Conservation (phyloP, 2,113 vertebrate genomes). For the Asarcornis scutulata region DNA sequence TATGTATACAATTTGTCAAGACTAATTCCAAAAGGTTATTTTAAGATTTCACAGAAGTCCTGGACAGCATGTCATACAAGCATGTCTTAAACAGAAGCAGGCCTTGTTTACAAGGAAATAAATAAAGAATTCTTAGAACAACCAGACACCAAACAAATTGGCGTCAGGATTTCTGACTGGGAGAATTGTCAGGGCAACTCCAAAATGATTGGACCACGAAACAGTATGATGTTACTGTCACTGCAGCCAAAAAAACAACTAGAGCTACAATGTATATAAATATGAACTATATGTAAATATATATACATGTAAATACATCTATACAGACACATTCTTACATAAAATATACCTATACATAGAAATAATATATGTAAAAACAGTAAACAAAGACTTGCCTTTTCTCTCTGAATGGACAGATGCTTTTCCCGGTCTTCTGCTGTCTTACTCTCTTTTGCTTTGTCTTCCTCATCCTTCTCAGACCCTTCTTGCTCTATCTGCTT, state of each 20-base stretch:
- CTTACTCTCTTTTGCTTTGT: slow-evolving; percentile 75
- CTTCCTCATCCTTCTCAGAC: slow-evolving; percentile 70
- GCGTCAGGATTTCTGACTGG: neutral
- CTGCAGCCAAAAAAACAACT: neutral
- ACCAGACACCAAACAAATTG: neutral
- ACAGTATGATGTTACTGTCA: neutral
- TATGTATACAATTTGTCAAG: neutral
- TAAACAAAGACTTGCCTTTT: slow-evolving; percentile 83
- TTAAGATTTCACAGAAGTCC: slow-evolving; percentile 45
- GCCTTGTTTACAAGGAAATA: neutral
- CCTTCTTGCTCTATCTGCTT: slow-evolving; percentile 66
- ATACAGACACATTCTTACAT: neutral
- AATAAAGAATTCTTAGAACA: neutral
- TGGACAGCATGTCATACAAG: neutral
- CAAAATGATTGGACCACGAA: neutral
- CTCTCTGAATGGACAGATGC: slow-evolving; percentile 86
- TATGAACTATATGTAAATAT: neutral
- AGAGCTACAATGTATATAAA: neutral
- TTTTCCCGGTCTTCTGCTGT: slow-evolving; percentile 85
- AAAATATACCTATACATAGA: neutral
- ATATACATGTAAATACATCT: neutral
- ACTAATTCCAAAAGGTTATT: neutral
- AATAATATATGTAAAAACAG: neutral
- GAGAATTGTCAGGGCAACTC: neutral
- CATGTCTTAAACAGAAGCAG: neutral